Evolutionary conservation across 2,113 vertebrate species (phyloP).

Genomic region (Planiliza haematocheilus): DNA sequence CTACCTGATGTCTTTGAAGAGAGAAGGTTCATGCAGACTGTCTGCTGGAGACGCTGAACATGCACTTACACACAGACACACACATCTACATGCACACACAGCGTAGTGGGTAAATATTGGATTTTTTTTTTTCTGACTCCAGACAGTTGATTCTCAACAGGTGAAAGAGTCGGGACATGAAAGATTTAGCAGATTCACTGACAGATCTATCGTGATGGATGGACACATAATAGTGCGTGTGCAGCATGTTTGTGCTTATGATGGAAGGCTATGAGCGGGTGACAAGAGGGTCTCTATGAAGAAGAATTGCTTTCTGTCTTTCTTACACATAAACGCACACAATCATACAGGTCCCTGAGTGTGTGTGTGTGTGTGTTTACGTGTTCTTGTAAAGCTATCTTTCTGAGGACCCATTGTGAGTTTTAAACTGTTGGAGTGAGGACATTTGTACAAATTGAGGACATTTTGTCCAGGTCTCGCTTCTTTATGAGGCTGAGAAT

Average conservation of each 20-base stretch:
- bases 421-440: too few relatives aligned
- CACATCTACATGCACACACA: neutral
- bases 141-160: slow-evolving; percentile 53
- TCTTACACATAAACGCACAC: too few relatives aligned
- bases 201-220: slow-evolving; percentile 49
- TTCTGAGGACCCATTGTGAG: too few relatives aligned
- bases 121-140: slow-evolving; percentile 37
- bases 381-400: too few relatives aligned
- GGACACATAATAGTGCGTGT: slow-evolving; percentile 10
- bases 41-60: slow-evolving; percentile 15
- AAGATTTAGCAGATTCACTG: slow-evolving; percentile 56
- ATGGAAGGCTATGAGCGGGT: neutral
- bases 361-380: too few relatives aligned
- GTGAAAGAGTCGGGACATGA: slow-evolving; percentile 56
- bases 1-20: slow-evolving; percentile 52
- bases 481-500: too few relatives aligned
- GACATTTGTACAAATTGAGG: too few relatives aligned
- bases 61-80: neutral
- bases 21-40: slow-evolving; percentile 40
- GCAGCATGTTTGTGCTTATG: neutral
- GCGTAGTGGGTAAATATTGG: slow-evolving; percentile 50
- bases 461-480: too few relatives aligned
- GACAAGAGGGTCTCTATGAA: slow-evolving; percentile 31
- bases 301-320: neutral
- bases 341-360: too few relatives aligned